Evolutionary conservation across 2,797 vertebrate species (phyloP).

Genomic region (Characodon lateralis): DNA sequence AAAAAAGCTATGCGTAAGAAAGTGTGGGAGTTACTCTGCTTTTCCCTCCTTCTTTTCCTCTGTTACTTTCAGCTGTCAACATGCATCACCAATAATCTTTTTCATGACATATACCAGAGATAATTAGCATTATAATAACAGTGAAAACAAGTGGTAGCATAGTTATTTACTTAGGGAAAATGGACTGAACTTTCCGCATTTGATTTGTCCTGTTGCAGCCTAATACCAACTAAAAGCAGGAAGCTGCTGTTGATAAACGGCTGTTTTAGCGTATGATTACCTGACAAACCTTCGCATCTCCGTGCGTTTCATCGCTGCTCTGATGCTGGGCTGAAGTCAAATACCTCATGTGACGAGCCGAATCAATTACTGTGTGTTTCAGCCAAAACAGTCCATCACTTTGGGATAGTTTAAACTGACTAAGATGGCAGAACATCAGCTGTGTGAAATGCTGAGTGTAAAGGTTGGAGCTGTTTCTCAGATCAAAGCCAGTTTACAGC

Average conservation of each 20-base stretch:
- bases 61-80: constrained; percentile 11
- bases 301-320: not conserved
- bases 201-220: constrained; percentile 5
- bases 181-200: constrained; percentile 15
- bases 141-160: not conserved
- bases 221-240: constrained; percentile 4
- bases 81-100: constrained; percentile 20
- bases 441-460: constrained; percentile 34
- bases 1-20: constrained; percentile 6
- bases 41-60: not conserved
- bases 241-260: constrained; percentile 15
- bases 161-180: not conserved
- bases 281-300: constrained; percentile 37
- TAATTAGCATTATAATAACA: not conserved
- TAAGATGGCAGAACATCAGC: constrained; percentile 45
- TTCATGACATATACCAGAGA: not conserved
- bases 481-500: constrained; percentile 41
- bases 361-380: constrained; percentile 16
- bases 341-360: not conserved
- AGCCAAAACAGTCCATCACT: constrained; percentile 15
- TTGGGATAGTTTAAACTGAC: constrained; percentile 44
- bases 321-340: not conserved
- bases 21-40: constrained; percentile 46
- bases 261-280: constrained; percentile 25
- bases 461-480: constrained; percentile 47